Base-by-base conservation (phyloP, 2,888 invertebrate species). In the Salpingus planirostris region DNA sequence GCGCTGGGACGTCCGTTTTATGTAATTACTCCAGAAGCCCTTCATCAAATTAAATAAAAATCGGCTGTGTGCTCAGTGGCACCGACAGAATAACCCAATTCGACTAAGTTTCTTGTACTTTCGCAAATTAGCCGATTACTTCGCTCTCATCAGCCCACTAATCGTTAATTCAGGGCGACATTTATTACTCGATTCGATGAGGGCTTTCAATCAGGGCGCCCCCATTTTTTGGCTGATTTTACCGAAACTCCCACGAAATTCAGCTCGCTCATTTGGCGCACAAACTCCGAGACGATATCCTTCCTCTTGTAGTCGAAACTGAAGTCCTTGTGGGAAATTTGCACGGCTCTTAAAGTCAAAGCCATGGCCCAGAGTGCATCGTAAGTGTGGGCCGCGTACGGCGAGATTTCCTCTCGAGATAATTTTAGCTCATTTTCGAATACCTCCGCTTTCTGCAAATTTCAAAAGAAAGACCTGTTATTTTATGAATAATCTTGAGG, bases 281-380 rank as follows among this genome's bases (percentile, higher is more conserved):
- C 65, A 48, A 90, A 80, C 47, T 75, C 73, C 33, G 74, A 69
- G 1, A 82, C 79, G 71, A 88, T 77, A 43, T 82, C 80, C 40
- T 74, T 74, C 40, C 82, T 71, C 22, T 74, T 72, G 54, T 89
- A 88, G 54, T 80, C 77, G 57, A 87, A 88, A 34, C 78, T 40
- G 11, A 47, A 33, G 11, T 54, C 28, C 11, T 38, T 38, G 21
- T 55, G 59, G 13, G 56, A 67, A 11, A 68, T 65, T 51, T 81
- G 76, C 0, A 80, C 75, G 36, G 73, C 73, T 36, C 74, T 70
- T 30, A 92, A 60, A 0, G 87, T 80, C 13, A 88, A 57, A 0
- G 89, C 89, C 49, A 90, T 85, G 0, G 89, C 80, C 91, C 91
- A 92, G 0, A 92, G 80, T 0, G 91, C 90, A 57, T 92, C 92